Evolutionary conservation across 1,140 invertebrate genomes (phyloP).

Genomic region (Antheraea mylitta): DNA sequence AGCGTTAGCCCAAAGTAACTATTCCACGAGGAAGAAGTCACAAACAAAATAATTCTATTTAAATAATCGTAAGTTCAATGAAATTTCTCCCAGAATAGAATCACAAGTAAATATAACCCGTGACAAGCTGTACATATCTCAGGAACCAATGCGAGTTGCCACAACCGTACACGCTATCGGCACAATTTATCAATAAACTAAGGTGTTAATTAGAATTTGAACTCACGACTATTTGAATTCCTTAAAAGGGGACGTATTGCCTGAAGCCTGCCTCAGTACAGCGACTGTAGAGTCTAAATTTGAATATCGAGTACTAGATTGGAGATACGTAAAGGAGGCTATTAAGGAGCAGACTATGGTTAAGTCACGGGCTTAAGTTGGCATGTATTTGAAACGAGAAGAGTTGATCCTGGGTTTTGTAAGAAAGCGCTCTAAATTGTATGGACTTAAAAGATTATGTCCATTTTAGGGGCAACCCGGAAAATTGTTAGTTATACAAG

Average conservation of each 20-base stretch:
- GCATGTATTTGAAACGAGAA: conserved; percentile 56
- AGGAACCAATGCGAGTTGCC: background rate
- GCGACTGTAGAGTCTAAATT: conserved; percentile 3
- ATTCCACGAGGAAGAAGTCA: too few species aligned
- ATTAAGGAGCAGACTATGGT: conserved; percentile 55
- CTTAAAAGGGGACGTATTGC: background rate
- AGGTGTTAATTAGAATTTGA: conserved; percentile 73
- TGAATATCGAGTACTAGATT: conserved; percentile 28
- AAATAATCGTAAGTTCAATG: background rate
- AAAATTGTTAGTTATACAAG: background rate
- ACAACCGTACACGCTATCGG: conserved; percentile 49
- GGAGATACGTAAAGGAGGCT: conserved; percentile 59
- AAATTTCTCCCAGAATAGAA: background rate
- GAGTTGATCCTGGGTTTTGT: conserved; percentile 44
- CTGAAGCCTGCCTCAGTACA: background rate
- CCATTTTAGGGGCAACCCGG: background rate
- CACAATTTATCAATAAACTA: conserved; percentile 67
- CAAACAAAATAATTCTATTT: too few species aligned
- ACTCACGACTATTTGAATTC: conserved; percentile 55
- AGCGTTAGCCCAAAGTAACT: too few species aligned
- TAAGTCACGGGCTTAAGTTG: conserved; percentile 64
- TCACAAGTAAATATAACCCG: background rate
- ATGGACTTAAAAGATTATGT: background rate
- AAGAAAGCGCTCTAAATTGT: conserved; percentile 45
- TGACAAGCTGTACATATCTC: background rate